A percentile compares a stretch with the other conserved stretches of the same genome.
Evolutionary conservation across 2,113 vertebrate species (phyloP).

Genomic region (Pelobates fuscus): DNA sequence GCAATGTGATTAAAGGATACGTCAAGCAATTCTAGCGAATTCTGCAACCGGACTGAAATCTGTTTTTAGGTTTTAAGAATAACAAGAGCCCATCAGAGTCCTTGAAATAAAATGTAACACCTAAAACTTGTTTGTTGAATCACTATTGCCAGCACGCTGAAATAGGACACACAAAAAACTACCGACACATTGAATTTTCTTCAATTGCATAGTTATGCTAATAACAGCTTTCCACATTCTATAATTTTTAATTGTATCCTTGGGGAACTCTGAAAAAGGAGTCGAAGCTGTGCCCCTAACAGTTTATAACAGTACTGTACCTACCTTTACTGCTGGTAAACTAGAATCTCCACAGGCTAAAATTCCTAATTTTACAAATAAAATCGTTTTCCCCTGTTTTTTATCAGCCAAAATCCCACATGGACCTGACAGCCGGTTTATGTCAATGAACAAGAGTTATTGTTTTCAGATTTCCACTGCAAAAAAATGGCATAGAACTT

Average conservation of each 20-base stretch:
- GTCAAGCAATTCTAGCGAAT: background rate
- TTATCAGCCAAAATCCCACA: constrained; percentile 80
- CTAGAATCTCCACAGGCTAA: constrained; percentile 76
- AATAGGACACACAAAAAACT: constrained; percentile 16
- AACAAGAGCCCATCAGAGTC: background rate
- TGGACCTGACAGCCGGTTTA: constrained; percentile 80
- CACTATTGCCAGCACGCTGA: constrained; percentile 20
- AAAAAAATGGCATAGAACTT: constrained; percentile 66
- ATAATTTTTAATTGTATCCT: constrained; percentile 79
- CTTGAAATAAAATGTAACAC: constrained; percentile 28
- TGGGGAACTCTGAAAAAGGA: constrained; percentile 66
- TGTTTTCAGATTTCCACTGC: constrained; percentile 79
- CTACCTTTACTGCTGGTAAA: constrained; percentile 75
- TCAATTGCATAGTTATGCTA: constrained; percentile 64
- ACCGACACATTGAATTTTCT: constrained; percentile 67
- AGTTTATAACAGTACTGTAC: constrained; percentile 69
- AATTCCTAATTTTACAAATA: constrained; percentile 82
- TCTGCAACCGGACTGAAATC: background rate
- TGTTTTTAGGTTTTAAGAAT: background rate
- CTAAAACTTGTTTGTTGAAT: constrained; percentile 18
- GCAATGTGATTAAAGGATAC: background rate
- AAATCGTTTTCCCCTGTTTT: constrained; percentile 85
- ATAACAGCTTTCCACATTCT: constrained; percentile 74
- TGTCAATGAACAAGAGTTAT: constrained; percentile 75
- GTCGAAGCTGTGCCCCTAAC: constrained; percentile 67